phyloP scores from a whole-genome alignment of 2,888 invertebrate genomes.

The Chaetogeoica ovagalla region DNA sequence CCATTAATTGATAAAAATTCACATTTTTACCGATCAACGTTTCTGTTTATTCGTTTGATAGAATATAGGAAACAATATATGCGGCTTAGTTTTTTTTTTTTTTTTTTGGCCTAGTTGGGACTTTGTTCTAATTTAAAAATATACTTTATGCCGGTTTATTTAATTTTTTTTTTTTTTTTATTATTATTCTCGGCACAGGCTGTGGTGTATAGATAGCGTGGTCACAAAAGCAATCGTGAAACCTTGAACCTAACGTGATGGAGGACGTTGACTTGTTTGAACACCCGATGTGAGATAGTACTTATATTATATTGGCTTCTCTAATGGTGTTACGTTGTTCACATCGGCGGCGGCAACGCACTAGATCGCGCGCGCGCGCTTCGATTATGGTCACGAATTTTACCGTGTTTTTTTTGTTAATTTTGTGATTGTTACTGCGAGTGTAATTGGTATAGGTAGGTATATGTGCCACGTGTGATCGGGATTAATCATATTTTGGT shows the following conservation, averaged over 20 bases:
- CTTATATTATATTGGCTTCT: slow-evolving; percentile 31
- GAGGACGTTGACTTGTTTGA: slow-evolving; percentile 49
- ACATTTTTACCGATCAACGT: not conserved
- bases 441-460: not conserved
- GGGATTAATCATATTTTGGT: slow-evolving; percentile 44
- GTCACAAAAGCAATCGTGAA: slow-evolving; percentile 40
- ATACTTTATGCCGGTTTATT: slow-evolving; percentile 3
- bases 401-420: slow-evolving; percentile 24
- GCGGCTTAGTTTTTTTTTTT: too few species aligned
- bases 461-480: slow-evolving; percentile 30
- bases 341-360: not conserved
- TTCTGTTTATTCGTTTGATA: not conserved
- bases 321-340: slow-evolving; percentile 41
- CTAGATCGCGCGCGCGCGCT: slow-evolving; percentile 18
- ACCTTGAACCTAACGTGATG: slow-evolving; percentile 44
- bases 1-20: not conserved
- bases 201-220: slow-evolving; percentile 16
- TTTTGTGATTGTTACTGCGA: slow-evolving; percentile 22
- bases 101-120: not conserved
- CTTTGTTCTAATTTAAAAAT: slow-evolving; percentile 17
- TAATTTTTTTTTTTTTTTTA: too few species aligned
- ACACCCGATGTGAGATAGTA: slow-evolving; percentile 35
- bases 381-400: slow-evolving; percentile 37
- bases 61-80: not conserved
- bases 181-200: slow-evolving; percentile 27